Percentiles rank a stretch among this genome's conserved stretches.
These are phyloP conservation scores for Megaptera novaeangliae DNA, from an alignment of 2,113 vertebrate species.

Conservation along the genomic window DNA sequence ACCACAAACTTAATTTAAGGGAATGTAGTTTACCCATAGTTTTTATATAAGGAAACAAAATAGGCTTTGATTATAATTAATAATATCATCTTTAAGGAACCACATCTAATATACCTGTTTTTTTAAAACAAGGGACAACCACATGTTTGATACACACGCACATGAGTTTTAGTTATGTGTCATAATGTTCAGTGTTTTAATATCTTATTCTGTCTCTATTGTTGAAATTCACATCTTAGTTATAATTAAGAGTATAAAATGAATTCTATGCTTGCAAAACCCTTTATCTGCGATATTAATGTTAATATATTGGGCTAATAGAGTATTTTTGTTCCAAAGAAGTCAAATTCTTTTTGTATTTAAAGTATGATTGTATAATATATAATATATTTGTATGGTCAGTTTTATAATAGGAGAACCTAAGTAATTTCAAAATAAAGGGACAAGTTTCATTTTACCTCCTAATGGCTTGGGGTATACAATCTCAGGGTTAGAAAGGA, in stretches of 20 bases:
- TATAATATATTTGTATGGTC: not conserved
- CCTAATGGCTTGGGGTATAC: not conserved
- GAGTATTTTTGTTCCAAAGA: not conserved
- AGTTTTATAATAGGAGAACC: not conserved
- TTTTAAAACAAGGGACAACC: not conserved
- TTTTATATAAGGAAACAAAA: not conserved
- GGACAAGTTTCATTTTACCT: not conserved
- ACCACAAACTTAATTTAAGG: not conserved
- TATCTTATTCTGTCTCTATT: not conserved
- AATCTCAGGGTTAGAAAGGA: not conserved
- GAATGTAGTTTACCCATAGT: not conserved
- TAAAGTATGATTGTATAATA: not conserved
- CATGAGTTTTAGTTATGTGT: not conserved
- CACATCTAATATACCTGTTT: not conserved
- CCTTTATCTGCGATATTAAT: not conserved
- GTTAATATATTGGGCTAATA: not conserved
- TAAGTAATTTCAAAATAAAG: not conserved
- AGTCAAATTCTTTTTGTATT: not conserved
- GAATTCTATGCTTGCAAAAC: not conserved
- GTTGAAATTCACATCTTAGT: not conserved
- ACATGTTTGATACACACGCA: not conserved
- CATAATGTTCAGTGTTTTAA: not conserved
- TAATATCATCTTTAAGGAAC: not conserved
- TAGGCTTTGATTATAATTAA: not conserved
- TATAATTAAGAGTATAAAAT: not conserved